Percentiles rank a stretch among this genome's conserved stretches.
Evolutionary conservation across 2,113 vertebrate genomes (phyloP).

Genomic region (Mellivora capensis): DNA sequence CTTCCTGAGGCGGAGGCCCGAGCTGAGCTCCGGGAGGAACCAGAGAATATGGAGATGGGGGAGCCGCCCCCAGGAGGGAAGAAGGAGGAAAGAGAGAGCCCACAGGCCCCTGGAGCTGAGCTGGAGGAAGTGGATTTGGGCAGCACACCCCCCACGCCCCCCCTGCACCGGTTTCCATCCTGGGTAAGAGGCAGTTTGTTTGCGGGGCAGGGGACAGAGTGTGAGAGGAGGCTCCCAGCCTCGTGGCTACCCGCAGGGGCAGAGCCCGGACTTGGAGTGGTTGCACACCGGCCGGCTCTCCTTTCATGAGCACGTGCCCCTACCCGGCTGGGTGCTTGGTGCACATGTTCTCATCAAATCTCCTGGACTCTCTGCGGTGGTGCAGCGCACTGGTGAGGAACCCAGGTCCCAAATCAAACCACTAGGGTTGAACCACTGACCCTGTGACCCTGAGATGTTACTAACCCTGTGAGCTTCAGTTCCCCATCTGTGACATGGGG

Average conservation of each 20-base stretch:
- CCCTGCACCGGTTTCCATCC: slow-evolving; percentile 95
- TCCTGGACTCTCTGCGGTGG: background rate
- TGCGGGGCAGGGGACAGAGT: background rate
- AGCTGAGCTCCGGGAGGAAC: slow-evolving; percentile 80
- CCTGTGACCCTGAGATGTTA: background rate
- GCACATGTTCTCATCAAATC: background rate
- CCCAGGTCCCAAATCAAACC: background rate
- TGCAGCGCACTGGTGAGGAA: background rate
- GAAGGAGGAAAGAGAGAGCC: slow-evolving; percentile 55
- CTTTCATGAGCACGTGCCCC: background rate
- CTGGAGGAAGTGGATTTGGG: slow-evolving; percentile 75
- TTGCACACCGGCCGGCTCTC: accelerated
- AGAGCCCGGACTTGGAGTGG: background rate
- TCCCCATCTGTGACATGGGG: background rate
- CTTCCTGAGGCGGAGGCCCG: slow-evolving; percentile 78
- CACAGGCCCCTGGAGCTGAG: slow-evolving; percentile 56
- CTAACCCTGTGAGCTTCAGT: background rate
- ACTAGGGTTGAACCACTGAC: background rate
- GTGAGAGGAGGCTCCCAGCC: accelerated
- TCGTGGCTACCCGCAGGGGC: background rate
- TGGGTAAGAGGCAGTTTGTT: slow-evolving; percentile 88
- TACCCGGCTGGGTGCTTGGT: too few relatives aligned
- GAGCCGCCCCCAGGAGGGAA: slow-evolving; percentile 65
- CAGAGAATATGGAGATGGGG: slow-evolving; percentile 79
- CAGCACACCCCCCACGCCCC: slow-evolving; percentile 94